Base-by-base conservation (phyloP, 2,888 invertebrate species). In the Arenicola marina region DNA sequence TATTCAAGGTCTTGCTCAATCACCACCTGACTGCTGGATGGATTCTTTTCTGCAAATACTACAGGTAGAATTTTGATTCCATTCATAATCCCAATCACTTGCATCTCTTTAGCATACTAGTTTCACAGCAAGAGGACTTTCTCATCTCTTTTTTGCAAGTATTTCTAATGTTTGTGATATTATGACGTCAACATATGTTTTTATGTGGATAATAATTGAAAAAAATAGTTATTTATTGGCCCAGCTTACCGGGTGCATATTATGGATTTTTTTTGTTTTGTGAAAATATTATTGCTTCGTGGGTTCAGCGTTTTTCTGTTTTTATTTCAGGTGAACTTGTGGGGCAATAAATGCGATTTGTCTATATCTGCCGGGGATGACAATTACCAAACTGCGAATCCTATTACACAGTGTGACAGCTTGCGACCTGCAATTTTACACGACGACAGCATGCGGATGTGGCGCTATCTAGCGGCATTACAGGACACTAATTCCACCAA, bases 261-360 rank as follows among this genome's bases (percentile, higher is more conserved):
- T n/a, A n/a, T n/a, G n/a, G n/a, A n/a, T n/a, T n/a, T n/a, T n/a
- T n/a, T n/a, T n/a, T n/a, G n/a, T n/a, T n/a, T n/a, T n/a, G n/a
- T n/a, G n/a, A n/a, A n/a, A n/a, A n/a, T n/a, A n/a, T n/a, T n/a
- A n/a, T n/a, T n/a, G n/a, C n/a, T n/a, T n/a, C n/a, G n/a, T n/a
- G n/a, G n/a, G n/a, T n/a, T n/a, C n/a, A n/a, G n/a, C n/a, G 38
- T 38, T 38, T 38, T 48, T 48, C 26, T 48, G 11, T 32, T 46
- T 11, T 46, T 45, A 24, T 57, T 71, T 1, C 73, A 86, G 85
- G 72, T 86, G 18, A 89, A 90, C 76, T 86, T 99, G 15, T 99
- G 98, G 98, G 92, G 95, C 0, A 99, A 99, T 84, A 91, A 92
- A 78, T 92, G 92, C 79, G 99, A 99, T 84, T 83, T 99, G 56